Evolutionary conservation across 2,888 invertebrate genomes (phyloP), one percentile per base, ranked within the genome.

Genomic region (Ypsolopha scabrella): DNA sequence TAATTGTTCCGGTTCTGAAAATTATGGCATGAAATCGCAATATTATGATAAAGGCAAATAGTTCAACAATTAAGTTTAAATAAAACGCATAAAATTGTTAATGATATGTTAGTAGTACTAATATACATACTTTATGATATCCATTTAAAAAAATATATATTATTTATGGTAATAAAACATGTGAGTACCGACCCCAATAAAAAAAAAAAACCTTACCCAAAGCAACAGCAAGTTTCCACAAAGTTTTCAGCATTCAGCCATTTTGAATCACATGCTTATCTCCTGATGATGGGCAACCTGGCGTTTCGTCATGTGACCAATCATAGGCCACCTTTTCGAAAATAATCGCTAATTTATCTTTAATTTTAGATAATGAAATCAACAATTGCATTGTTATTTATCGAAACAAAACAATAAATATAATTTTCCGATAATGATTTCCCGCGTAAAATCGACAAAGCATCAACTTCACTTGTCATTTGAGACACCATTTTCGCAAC

Each of bases 261-360:
- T 85, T 66, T 85, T 85, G 75, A 60, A 75, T 85, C 85, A 85
- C 85, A 75, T 83, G 81, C 72, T 72, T 68, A 72, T 74, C 68
- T 72, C 65, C 63, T 58, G 55, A 66, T 60, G 60, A 63, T 61
- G 59, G 60, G 68, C 69, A 68, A 66, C 67, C 69, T 67, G 62
- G 48, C 51, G 58, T 72, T 80, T 48, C 51, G 58, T 72, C 80
- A 76, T 80, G 74, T 81, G 83, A 83, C 82, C 80, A 80, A 80
- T 79, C 79, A 80, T 75, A 70, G 56, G 55, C 54, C 60, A 51
- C 58, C 59, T 58, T 58, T 56, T 51, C 52, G 52, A 58, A 55
- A 59, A 54, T 24, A 24, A 24, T 24, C 24, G 24, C 24, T 3
- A 24, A 24, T 24, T 24, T 24, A 24, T 24, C 24, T 24, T 24